Evolutionary conservation across 1,140 invertebrate species (phyloP).

Genomic region (Lordiphosa clarofinis): DNA sequence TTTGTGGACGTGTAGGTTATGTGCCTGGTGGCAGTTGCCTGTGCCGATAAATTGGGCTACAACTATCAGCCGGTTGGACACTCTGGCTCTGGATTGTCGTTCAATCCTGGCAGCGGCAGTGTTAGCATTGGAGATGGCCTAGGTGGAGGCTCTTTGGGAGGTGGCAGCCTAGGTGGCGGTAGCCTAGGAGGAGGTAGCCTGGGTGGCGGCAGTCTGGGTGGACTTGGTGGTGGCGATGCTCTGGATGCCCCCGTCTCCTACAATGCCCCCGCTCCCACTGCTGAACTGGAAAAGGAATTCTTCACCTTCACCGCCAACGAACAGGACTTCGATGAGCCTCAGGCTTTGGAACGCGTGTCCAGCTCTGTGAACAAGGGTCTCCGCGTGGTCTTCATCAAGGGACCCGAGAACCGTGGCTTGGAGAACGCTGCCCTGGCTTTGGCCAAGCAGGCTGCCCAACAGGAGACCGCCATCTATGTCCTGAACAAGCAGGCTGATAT

Average conservation of each 20-base stretch:
- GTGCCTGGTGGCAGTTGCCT: slow-evolving; percentile 67
- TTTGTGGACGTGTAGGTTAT: slow-evolving; percentile 40
- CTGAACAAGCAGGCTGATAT: slow-evolving; percentile 50
- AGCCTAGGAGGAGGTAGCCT: slow-evolving; percentile 22
- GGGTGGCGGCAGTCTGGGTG: slow-evolving; percentile 21
- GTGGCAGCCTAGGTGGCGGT: slow-evolving; percentile 11
- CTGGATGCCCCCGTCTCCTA: slow-evolving; percentile 28
- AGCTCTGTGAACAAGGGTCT: slow-evolving; percentile 48
- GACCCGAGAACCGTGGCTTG: slow-evolving; percentile 49
- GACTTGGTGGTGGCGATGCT: slow-evolving; percentile 33
- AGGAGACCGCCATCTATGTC: slow-evolving; percentile 52
- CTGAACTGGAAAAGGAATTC: slow-evolving; percentile 56
- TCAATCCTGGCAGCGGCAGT: slow-evolving; percentile 42
- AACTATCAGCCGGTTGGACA: slow-evolving; percentile 71
- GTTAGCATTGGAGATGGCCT: slow-evolving; percentile 17
- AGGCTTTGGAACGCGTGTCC: slow-evolving; percentile 24
- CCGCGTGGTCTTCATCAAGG: slow-evolving; percentile 57
- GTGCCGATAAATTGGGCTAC: slow-evolving; percentile 72
- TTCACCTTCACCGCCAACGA: slow-evolving; percentile 50
- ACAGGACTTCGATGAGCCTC: slow-evolving; percentile 46
- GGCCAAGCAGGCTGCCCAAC: slow-evolving; percentile 48
- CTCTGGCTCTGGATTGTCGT: slow-evolving; percentile 55
- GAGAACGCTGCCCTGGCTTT: slow-evolving; percentile 48
- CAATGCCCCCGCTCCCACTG: slow-evolving; percentile 31
- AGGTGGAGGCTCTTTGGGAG: slow-evolving; percentile 19